A percentile compares a stretch with the other conserved stretches of the same genome.
Conservation (phyloP, 2,888 invertebrate species). For the Bibio marci region DNA sequence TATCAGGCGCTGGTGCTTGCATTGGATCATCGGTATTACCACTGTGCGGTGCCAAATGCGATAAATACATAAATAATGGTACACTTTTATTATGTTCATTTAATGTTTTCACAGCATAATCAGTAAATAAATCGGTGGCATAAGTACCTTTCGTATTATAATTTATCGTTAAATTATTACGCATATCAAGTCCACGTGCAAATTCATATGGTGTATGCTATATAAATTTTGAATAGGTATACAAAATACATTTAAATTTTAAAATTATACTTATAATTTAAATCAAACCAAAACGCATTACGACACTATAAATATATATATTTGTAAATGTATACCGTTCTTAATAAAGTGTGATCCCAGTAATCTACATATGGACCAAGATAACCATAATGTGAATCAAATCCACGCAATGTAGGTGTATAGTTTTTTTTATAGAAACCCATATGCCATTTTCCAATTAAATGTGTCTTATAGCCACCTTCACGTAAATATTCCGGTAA, state of each 20-base stretch:
- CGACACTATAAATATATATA: constrained; percentile 8
- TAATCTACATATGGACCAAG: constrained; percentile 72
- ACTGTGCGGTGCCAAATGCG: constrained; percentile 65
- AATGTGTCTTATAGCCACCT: constrained; percentile 62
- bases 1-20: constrained; percentile 55
- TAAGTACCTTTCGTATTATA: constrained; percentile 39
- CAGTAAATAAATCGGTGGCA: constrained; percentile 51
- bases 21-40: constrained; percentile 48
- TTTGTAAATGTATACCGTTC: constrained; percentile 29
- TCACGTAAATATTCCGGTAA: constrained; percentile 50
- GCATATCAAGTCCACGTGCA: constrained; percentile 32
- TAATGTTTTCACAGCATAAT: constrained; percentile 46
- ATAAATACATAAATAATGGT: constrained; percentile 64
- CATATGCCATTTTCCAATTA: constrained; percentile 85
- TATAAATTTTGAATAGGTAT: constrained; percentile 10
- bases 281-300: too few species aligned
- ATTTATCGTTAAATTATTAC: constrained; percentile 32
- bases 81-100: constrained; percentile 33
- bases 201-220: constrained; percentile 13
- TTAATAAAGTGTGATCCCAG: constrained; percentile 41
- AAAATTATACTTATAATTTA: too few species aligned
- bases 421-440: constrained; percentile 46
- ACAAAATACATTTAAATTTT: background rate
- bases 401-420: constrained; percentile 57
- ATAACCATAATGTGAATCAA: constrained; percentile 69